Base-by-base conservation (phyloP, 2,888 invertebrate genomes). In the Crematogaster levior region DNA sequence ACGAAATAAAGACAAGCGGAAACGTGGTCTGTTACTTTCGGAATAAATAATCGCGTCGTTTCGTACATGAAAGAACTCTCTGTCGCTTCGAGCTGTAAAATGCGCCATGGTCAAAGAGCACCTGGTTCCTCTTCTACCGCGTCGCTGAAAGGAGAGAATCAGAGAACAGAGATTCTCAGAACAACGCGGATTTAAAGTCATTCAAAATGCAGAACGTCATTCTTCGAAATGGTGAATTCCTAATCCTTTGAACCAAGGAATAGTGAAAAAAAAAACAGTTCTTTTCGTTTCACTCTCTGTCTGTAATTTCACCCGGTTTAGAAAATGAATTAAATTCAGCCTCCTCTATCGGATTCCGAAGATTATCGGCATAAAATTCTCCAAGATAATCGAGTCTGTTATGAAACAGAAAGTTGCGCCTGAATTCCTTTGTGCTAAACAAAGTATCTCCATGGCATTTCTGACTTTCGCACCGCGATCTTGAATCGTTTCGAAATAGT, bases 1-100 rank as follows among this genome's bases (percentile, higher is more conserved):
- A 61, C 53, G 61, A 66, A 77, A 84, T 81, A 77, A 68, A 87
- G 85, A 86, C 85, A 85, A 83, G 46, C 90, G 91, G 91, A 90
- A 91, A 91, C 82, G 90, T 90, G 91, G 88, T 89, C 89, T 89
- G 90, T 90, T 90, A 88, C 89, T 88, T 90, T 75, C 81, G 53
- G 90, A 91, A 91, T 91, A 90, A 90, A 88, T 90, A 89, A 91
- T 91, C 85, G 86, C 82, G 66, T 65, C 60, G 48, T 40, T 4
- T 30, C 60, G 53, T 53, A 80, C 81, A 83, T 75, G 75, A 75
- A 84, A 63, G 58, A 74, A 27, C 34, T 72, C 60, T 30, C 51
- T 34, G 74, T 48, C 60, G 40, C 60, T 46, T 37, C 37, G 48
- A 24, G 46, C 48, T 34, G 37, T 74, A 61, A 61, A 80, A 4